These are phyloP conservation scores for Odobenus rosmarus DNA, from an alignment of 2,113 vertebrate genomes.

Conservation along the genomic window DNA sequence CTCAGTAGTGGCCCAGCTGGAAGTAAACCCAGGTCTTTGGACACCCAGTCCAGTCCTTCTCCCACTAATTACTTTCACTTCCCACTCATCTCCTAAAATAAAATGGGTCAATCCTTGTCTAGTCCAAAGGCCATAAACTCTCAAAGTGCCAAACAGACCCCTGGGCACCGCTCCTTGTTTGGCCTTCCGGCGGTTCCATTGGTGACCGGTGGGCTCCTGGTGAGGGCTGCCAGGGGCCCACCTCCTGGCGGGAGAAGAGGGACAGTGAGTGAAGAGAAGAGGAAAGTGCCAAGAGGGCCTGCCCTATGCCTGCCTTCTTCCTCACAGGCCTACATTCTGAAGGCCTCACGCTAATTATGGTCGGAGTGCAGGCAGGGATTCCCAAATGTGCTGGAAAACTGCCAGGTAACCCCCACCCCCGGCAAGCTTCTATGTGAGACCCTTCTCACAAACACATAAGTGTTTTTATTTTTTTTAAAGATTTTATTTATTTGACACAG, in stretches of 20 bases:
- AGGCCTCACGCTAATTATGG: constrained; percentile 36
- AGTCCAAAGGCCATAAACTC: constrained; percentile 20
- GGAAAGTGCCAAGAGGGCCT: not conserved
- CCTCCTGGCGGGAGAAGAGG: not conserved
- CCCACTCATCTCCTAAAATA: constrained; percentile 57
- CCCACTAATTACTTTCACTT: constrained; percentile 56
- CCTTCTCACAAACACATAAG: not conserved
- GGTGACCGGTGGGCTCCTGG: not conserved
- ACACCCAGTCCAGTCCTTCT: not conserved
- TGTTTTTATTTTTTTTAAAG: not conserved
- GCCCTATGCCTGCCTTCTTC: not conserved
- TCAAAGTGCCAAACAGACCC: not conserved
- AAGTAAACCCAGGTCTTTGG: not conserved
- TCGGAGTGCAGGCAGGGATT: constrained; percentile 17
- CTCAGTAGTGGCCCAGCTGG: not conserved
- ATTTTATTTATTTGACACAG: too few relatives aligned
- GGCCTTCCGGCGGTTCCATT: not conserved
- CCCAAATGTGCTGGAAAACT: not conserved
- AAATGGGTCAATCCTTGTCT: constrained; percentile 9
- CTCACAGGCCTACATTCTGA: not conserved
- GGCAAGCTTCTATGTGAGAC: not conserved
- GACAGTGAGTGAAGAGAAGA: not conserved
- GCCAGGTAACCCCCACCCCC: not conserved
- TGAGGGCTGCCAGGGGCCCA: not conserved
- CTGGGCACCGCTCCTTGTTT: not conserved